Base-by-base conservation (phyloP, 2,797 vertebrate genomes). In the Bradypus variegatus region DNA sequence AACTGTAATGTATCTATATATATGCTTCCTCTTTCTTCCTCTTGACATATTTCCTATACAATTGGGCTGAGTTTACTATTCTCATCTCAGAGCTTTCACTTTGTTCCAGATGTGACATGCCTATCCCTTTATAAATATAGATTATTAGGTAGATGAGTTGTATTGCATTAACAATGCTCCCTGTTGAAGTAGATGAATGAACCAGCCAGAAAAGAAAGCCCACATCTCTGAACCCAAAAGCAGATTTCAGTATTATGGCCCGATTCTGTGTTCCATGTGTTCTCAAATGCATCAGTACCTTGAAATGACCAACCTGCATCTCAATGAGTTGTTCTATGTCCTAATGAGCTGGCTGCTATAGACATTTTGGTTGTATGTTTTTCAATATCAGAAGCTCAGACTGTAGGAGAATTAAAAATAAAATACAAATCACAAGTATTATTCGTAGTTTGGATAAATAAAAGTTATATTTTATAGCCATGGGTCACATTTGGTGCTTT, bases 341-440 rank as follows among this genome's bases (percentile, higher is more conserved):
- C 27, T 80, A 91, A 89, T 77, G 41, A 90, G 45, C 13, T 90
- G 33, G 50, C 41, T 93, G 88, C 45, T 92, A 19, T 75, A 78
- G 79, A 84, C 7, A 41, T 36, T 80, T 77, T 33, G 23, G 25
- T 77, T 41, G 7, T 76, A 50, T 76, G 33, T 29, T 88, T 85
- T 79, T 77, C 9, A 88, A 62, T 80, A 91, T 45, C 72, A 91
- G 41, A 73, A 84, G 25, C 27, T 92, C 18, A 91, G 41, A n/a
- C 76, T 90, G 64, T 64, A 83, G 70, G 29, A 88, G 65, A 90
- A 76, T 60, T 89, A 38, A 90, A 89, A 79, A 67, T 55, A 79
- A 88, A 89, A 77, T 86, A 55, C 6, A 82, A 94, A 86, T 55
- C 92, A 45, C 31, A 86, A 72, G 77, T 92, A 73, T 81, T 53